These are phyloP conservation scores for Napeogenes inachia DNA, from an alignment of 2,888 invertebrate species.

Conservation along the genomic window DNA sequence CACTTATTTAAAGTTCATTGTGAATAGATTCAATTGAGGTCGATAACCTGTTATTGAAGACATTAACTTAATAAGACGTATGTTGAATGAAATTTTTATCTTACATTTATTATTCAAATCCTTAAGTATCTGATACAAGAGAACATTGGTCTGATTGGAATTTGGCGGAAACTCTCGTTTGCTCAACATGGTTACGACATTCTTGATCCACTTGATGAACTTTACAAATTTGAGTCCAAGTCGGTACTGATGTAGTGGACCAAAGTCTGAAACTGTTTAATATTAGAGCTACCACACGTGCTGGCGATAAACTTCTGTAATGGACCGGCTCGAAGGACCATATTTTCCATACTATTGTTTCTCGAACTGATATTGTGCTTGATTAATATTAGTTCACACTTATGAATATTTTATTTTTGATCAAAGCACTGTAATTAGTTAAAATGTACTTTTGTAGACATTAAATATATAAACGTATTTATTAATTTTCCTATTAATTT, in stretches of 20 bases:
- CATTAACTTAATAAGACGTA: not conserved
- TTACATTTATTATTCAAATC: no score
- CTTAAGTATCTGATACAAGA: no score
- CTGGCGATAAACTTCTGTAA: conserved; percentile 28
- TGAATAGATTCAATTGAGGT: conserved; percentile 4
- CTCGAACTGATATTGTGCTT: not conserved
- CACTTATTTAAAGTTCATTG: conserved; percentile 5
- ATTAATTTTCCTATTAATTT: no score
- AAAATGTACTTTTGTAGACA: no score
- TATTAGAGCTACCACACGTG: conserved; percentile 26
- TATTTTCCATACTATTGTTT: not conserved
- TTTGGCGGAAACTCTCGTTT: no score
- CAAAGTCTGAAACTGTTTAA: conserved; percentile 9
- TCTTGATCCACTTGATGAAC: no score
- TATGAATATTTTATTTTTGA: no score
- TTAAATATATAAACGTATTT: no score
- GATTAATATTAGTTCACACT: not conserved
- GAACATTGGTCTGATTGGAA: no score
- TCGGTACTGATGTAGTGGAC: not conserved
- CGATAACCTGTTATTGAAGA: not conserved
- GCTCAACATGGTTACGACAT: no score
- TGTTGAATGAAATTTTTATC: no score
- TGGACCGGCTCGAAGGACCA: conserved; percentile 22
- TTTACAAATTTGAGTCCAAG: not conserved
- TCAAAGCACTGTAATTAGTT: no score